phyloP scores from a whole-genome alignment of 2,888 invertebrate species.

The Tenthredo mesomela region DNA sequence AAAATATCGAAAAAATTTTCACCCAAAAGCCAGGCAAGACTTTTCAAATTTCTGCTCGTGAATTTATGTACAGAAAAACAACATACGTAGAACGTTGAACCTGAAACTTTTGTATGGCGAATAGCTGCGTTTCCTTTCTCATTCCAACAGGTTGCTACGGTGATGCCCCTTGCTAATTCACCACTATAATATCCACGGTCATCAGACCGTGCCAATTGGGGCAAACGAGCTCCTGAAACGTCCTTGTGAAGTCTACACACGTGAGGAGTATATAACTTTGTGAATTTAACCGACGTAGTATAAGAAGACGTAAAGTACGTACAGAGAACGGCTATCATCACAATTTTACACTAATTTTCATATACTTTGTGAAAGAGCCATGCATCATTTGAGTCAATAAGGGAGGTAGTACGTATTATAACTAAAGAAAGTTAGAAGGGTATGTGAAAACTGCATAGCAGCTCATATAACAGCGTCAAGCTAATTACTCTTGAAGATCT shows the following conservation, averaged over 20 bases:
- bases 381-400: background rate
- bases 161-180: constrained; percentile 28
- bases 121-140: background rate
- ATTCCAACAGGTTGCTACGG: constrained; percentile 20
- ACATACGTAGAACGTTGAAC: background rate
- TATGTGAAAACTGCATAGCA: constrained; percentile 11
- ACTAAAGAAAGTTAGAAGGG: background rate
- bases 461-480: background rate
- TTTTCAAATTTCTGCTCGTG: background rate
- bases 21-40: background rate
- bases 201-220: constrained; percentile 43
- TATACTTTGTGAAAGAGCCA: background rate
- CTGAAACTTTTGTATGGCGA: background rate
- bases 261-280: constrained; percentile 5
- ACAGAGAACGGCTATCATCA: background rate
- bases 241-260: constrained; percentile 28
- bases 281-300: background rate
- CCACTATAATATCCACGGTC: background rate
- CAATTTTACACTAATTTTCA: constrained; percentile 6
- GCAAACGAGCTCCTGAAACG: constrained; percentile 27
- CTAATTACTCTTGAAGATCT: constrained; percentile 20
- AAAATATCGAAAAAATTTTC: background rate
- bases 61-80: background rate
- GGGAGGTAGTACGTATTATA: background rate
- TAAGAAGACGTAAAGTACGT: background rate